Conservation (phyloP, 2,113 vertebrate genomes). For the Aix galericulata region DNA sequence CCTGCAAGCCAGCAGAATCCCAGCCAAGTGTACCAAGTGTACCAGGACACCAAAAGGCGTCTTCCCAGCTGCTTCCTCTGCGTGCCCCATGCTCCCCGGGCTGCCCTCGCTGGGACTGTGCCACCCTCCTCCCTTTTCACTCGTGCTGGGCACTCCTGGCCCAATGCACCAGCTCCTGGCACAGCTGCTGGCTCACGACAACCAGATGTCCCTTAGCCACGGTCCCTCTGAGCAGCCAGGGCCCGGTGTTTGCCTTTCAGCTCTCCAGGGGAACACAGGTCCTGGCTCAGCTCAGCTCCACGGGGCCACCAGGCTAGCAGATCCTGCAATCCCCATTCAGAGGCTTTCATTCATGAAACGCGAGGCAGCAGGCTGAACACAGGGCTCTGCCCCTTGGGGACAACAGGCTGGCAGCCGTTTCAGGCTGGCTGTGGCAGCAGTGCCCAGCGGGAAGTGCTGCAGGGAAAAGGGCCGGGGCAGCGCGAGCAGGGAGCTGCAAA, state of each 20-base stretch:
- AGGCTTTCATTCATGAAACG: slow-evolving; percentile 59
- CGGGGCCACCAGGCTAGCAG: neutral
- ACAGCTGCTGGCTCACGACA: neutral
- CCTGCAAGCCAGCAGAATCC: neutral
- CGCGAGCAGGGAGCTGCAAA: neutral
- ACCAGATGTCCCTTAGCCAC: fast-evolving
- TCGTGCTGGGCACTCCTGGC: neutral
- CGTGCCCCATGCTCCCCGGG: fast-evolving
- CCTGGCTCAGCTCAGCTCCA: neutral
- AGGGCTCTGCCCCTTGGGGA: slow-evolving; percentile 9
- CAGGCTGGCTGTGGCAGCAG: neutral
- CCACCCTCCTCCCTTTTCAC: neutral
- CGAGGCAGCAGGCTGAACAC: neutral
- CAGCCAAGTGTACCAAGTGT: neutral
- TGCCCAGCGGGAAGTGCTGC: neutral
- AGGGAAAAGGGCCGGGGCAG: neutral
- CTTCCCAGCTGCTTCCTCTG: neutral
- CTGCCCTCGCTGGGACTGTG: neutral
- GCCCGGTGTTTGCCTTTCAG: neutral
- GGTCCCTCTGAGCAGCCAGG: neutral
- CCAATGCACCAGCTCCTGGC: neutral
- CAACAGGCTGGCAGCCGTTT: neutral
- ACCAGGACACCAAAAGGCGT: fast-evolving
- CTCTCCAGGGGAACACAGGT: neutral
- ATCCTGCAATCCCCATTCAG: neutral